A percentile compares a stretch with the other conserved stretches of the same genome.
Conservation (phyloP, 2,113 vertebrate genomes). For the Gymnogyps californianus region DNA sequence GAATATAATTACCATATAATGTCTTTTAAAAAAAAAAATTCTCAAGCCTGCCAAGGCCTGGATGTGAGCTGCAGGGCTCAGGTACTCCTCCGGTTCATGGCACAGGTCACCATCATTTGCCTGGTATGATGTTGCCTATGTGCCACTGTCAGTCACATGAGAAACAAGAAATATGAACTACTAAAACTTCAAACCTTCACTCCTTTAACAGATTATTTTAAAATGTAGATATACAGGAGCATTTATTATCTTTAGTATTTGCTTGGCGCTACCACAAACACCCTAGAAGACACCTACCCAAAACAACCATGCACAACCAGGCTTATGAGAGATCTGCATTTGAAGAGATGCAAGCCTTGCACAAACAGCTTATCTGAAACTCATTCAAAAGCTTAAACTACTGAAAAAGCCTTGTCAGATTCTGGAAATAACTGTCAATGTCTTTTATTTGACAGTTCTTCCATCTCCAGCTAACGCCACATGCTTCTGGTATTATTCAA, state of each 20-base stretch:
- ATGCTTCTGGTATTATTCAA: background rate
- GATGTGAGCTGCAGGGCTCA: background rate
- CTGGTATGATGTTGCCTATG: background rate
- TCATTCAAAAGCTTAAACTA: background rate
- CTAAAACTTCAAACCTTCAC: accelerated
- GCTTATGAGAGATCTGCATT: too few species aligned
- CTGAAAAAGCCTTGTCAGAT: background rate
- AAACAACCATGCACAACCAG: background rate
- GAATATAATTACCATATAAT: background rate
- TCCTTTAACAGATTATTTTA: background rate
- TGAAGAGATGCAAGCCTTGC: background rate
- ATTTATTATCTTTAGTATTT: background rate
- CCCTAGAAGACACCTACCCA: background rate
- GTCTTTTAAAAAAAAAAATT: background rate
- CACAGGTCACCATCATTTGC: background rate
- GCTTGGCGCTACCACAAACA: background rate
- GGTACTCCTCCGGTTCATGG: accelerated
- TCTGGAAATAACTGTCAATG: background rate
- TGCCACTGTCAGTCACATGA: accelerated
- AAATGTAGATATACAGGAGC: background rate
- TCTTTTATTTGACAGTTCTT: background rate
- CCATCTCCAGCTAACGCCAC: background rate
- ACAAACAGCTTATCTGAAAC: background rate
- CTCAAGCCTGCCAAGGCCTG: background rate
- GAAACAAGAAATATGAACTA: background rate